phyloP scores from a whole-genome alignment of 2,113 vertebrate species.

The Ciconia stormi region DNA sequence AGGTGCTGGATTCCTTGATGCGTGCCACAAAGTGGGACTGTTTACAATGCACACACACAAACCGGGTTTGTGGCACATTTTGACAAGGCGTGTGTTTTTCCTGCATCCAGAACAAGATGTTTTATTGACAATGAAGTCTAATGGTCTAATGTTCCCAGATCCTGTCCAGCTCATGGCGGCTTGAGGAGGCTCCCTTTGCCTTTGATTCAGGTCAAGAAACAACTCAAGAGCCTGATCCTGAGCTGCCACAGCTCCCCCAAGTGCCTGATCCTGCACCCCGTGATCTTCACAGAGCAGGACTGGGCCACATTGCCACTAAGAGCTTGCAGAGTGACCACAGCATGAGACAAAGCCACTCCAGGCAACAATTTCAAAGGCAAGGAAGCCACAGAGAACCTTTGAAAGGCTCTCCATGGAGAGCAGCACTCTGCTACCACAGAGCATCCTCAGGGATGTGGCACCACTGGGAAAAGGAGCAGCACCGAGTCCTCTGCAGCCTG shows the following conservation, averaged over 20 bases:
- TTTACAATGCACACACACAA: background rate
- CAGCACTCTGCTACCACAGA: background rate
- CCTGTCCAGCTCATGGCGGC: background rate
- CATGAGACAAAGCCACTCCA: background rate
- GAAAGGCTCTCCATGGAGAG: background rate
- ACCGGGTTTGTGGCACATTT: background rate
- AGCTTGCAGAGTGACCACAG: background rate
- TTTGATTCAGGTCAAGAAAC: background rate
- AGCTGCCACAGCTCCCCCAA: background rate
- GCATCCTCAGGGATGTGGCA: background rate
- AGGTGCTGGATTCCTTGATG: slow-evolving; percentile 5
- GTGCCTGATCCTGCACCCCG: background rate
- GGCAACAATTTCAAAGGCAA: background rate
- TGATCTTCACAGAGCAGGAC: background rate
- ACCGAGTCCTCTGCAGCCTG: background rate
- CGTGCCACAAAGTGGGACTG: background rate
- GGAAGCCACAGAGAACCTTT: background rate
- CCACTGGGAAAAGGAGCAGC: background rate
- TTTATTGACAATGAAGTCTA: background rate
- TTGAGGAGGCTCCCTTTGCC: background rate
- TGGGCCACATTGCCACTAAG: background rate
- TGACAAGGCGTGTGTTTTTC: background rate
- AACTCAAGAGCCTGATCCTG: background rate
- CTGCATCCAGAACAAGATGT: background rate
- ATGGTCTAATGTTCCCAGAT: background rate